Conservation (phyloP, 1,140 invertebrate genomes). For the Drosophila pruinosa region DNA sequence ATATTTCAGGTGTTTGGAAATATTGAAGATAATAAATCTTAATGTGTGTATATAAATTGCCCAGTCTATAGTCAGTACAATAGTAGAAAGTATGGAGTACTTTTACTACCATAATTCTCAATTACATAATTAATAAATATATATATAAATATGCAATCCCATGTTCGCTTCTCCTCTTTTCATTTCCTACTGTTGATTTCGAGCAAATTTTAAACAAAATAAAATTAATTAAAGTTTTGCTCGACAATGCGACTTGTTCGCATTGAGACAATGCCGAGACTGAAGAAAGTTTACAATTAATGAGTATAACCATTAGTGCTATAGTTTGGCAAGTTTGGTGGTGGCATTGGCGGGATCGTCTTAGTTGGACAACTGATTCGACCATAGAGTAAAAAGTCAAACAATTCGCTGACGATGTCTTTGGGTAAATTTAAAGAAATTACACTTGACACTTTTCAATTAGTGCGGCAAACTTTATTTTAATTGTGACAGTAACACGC, state of each 20-base stretch:
- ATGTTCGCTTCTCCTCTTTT: background rate
- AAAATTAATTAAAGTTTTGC: slow-evolving; percentile 19
- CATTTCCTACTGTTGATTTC: background rate
- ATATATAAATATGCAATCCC: background rate
- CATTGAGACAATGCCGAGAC: background rate
- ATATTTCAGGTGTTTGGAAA: too few species aligned
- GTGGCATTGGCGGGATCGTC: background rate
- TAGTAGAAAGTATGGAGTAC: too few species aligned
- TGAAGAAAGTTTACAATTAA: slow-evolving; percentile 24
- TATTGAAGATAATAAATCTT: too few species aligned
- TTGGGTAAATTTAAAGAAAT: slow-evolving; percentile 67
- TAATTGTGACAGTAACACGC: slow-evolving; percentile 80
- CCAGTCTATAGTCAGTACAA: too few species aligned
- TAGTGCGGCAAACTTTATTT: slow-evolving; percentile 73
- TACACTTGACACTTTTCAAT: slow-evolving; percentile 80
- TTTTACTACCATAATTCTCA: too few species aligned
- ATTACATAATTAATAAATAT: too few species aligned
- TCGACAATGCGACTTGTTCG: background rate
- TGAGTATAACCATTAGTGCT: slow-evolving; percentile 29
- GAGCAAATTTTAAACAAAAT: background rate
- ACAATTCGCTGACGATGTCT: slow-evolving; percentile 42
- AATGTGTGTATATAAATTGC: too few species aligned
- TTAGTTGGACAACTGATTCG: slow-evolving; percentile 35
- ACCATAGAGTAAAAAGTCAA: slow-evolving; percentile 42
- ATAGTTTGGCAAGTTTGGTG: background rate